phyloP scores from a whole-genome alignment of 1,140 invertebrate species.

The Portunus trituberculatus region DNA sequence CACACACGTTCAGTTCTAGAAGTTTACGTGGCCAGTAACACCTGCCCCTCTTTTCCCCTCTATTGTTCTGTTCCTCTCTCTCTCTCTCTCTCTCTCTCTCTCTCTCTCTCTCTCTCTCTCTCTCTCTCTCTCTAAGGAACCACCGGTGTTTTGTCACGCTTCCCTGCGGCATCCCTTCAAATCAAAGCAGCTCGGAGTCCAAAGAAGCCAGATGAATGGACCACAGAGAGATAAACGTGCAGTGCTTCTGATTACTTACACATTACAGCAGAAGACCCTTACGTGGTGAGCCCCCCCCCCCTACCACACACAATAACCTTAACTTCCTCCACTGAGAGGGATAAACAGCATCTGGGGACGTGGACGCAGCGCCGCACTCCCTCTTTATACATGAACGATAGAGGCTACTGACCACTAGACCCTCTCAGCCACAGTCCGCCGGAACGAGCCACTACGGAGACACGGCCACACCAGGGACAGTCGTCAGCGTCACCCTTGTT shows the following conservation, averaged over 20 bases:
- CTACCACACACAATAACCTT: no score
- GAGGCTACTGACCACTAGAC: not conserved
- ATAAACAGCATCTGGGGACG: not conserved
- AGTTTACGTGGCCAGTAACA: no score
- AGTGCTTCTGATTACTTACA: not conserved
- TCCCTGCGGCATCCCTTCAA: not conserved
- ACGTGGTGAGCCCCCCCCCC: not conserved
- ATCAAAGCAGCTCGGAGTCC: not conserved
- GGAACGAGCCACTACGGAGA: not conserved
- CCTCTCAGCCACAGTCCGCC: not conserved
- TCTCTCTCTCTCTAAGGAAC: no score
- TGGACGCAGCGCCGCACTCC: not conserved
- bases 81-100: no score
- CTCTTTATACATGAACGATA: not conserved
- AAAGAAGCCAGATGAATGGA: not conserved
- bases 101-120: no score
- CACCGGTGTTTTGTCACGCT: no score
- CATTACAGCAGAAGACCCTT: not conserved
- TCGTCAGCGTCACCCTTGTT: not conserved
- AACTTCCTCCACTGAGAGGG: not conserved
- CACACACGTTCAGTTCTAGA: not conserved
- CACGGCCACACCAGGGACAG: not conserved
- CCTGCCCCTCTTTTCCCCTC: slow-evolving; percentile 24
- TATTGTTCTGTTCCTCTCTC: not conserved
- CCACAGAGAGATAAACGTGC: not conserved